Evolutionary conservation across 1,140 invertebrate genomes (phyloP).

Genomic region (Homarus americanus): DNA sequence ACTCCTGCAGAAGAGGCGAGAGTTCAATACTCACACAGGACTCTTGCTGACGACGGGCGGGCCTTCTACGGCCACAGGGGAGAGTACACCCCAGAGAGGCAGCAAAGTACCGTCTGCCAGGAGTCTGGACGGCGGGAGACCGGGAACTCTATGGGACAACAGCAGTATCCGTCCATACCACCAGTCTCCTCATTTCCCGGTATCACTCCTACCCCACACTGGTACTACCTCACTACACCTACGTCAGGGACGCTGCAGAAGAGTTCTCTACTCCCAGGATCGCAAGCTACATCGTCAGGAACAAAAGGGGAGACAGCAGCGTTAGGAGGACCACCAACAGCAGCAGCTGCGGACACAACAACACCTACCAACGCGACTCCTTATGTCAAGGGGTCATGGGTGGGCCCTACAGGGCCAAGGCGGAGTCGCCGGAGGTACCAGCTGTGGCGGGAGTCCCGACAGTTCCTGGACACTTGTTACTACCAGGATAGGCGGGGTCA

Average conservation of each 20-base stretch:
- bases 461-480: neutral
- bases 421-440: neutral
- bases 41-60: neutral
- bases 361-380: neutral
- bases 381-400: neutral
- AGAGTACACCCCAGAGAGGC: neutral
- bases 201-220: neutral
- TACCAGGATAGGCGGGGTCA: neutral
- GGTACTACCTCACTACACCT: neutral
- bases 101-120: neutral
- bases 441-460: neutral
- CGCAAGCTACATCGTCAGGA: neutral
- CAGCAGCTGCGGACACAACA: neutral
- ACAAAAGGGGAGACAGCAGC: neutral
- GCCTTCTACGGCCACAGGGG: neutral
- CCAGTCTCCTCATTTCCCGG: neutral
- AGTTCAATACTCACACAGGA: neutral
- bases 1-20: neutral
- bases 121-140: neutral
- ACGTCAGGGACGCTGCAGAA: neutral
- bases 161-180: neutral
- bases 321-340: too few species aligned
- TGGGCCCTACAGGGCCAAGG: neutral
- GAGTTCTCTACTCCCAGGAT: neutral
- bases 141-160: neutral